These are phyloP conservation scores for Drosophila ogumai DNA, from an alignment of 1,140 invertebrate genomes.

Conservation along the genomic window DNA sequence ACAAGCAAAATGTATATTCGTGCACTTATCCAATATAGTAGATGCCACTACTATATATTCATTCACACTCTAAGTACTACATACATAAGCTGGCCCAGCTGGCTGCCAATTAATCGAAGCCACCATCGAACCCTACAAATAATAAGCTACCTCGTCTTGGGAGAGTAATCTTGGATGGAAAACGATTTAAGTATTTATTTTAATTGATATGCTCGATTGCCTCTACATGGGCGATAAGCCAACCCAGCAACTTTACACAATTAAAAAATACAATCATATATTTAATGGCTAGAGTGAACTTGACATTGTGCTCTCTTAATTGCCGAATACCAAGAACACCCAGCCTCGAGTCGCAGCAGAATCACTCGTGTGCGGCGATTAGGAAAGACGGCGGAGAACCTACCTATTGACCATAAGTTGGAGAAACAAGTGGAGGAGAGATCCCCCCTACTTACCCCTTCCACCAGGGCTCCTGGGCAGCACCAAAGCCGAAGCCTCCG, in stretches of 20 bases:
- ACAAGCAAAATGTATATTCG: constrained; percentile 7
- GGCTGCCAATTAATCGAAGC: constrained; percentile 33
- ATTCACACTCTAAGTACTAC: constrained; percentile 25
- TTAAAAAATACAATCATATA: constrained; percentile 40
- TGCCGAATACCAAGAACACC: constrained; percentile 64
- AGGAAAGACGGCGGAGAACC: constrained; percentile 45
- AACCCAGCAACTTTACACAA: constrained; percentile 23
- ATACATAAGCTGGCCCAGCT: constrained; percentile 20
- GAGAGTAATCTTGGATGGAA: constrained; percentile 37
- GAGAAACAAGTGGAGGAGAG: neutral
- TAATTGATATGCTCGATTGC: constrained; percentile 57
- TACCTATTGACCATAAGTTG: constrained; percentile 47
- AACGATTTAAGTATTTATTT: constrained; percentile 47
- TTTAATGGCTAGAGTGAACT: constrained; percentile 69
- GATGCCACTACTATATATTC: constrained; percentile 39
- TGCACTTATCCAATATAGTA: constrained; percentile 47
- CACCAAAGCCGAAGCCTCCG: constrained; percentile 73
- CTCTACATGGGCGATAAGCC: constrained; percentile 41
- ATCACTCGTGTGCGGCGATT: constrained; percentile 67
- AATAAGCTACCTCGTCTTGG: constrained; percentile 10
- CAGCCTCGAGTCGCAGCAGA: constrained; percentile 21
- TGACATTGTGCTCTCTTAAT: constrained; percentile 74
- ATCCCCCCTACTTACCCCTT: constrained; percentile 85
- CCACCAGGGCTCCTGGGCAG: constrained; percentile 83
- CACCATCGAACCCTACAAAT: constrained; percentile 10